Evolutionary conservation across 2,888 invertebrate genomes (phyloP).

Genomic region (Trachelus stipa): DNA sequence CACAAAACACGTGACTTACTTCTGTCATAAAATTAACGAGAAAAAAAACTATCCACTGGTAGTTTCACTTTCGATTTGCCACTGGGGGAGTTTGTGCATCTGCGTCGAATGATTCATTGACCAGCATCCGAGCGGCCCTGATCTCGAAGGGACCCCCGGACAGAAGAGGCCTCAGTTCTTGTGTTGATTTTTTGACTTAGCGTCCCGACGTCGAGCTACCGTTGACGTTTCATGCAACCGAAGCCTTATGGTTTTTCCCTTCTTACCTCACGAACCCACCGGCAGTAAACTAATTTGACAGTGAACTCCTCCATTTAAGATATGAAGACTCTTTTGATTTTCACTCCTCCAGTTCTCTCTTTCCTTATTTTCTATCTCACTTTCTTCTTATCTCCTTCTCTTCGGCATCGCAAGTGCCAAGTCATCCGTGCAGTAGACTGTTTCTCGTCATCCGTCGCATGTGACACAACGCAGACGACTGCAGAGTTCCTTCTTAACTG

Average conservation of each 20-base stretch:
- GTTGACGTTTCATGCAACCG: conserved; percentile 27
- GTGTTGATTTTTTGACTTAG: conserved; percentile 60
- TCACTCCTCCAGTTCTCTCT: conserved; percentile 11
- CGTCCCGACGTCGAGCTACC: conserved; percentile 39
- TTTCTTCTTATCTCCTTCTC: conserved; percentile 11
- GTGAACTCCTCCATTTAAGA: conserved; percentile 14
- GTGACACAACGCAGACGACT: neutral
- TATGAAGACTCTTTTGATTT: conserved; percentile 14
- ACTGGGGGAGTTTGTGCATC: conserved; percentile 27
- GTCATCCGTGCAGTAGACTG: neutral
- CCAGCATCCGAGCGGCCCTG: conserved; percentile 21
- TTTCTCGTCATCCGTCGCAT: neutral
- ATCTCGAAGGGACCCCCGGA: conserved; percentile 29
- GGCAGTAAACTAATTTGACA: conserved; percentile 26
- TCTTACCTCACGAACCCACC: conserved; percentile 12
- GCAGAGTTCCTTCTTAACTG: neutral
- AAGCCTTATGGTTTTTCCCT: neutral
- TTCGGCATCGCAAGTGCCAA: neutral
- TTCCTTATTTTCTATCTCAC: conserved; percentile 13
- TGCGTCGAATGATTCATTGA: conserved; percentile 38
- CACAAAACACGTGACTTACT: neutral
- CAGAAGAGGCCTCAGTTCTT: conserved; percentile 23
- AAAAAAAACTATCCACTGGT: neutral
- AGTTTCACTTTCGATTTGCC: neutral
- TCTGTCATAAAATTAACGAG: neutral